These are phyloP conservation scores for Octonoba sinensis DNA, from an alignment of 2,888 invertebrate genomes.

Conservation along the genomic window DNA sequence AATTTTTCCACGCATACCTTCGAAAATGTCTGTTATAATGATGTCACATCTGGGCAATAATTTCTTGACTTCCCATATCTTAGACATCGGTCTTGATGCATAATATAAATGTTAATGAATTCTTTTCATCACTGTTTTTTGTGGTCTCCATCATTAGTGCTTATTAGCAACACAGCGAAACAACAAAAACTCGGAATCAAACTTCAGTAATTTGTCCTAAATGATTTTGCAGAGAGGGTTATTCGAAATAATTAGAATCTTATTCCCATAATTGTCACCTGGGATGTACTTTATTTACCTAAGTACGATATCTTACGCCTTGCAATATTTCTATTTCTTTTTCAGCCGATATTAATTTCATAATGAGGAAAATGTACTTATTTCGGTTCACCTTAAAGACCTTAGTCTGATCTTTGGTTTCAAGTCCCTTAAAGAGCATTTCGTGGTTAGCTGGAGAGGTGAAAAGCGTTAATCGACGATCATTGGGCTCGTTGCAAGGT, in stretches of 20 bases:
- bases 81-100: constrained; percentile 34
- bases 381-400: constrained; percentile 32
- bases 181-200: constrained; percentile 39
- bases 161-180: constrained; percentile 46
- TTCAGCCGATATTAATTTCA: constrained; percentile 29
- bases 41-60: constrained; percentile 46
- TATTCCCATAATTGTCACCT: constrained; percentile 51
- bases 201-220: constrained; percentile 51
- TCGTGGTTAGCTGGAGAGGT: constrained; percentile 16
- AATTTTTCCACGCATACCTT: constrained; percentile 25
- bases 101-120: constrained; percentile 55
- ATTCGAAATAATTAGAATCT: constrained; percentile 52
- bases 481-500: constrained; percentile 17
- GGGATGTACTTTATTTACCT: constrained; percentile 39
- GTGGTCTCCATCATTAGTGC: constrained; percentile 42
- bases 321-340: not conserved
- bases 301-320: constrained; percentile 13
- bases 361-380: constrained; percentile 7
- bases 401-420: constrained; percentile 27
- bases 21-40: constrained; percentile 43
- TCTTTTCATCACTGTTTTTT: constrained; percentile 35
- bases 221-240: constrained; percentile 44
- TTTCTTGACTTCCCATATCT: constrained; percentile 42
- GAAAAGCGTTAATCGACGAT: constrained; percentile 28
- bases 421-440: constrained; percentile 30